These are phyloP conservation scores for Phasianus colchicus DNA, from an alignment of 2,113 vertebrate genomes.

Conservation along the genomic window DNA sequence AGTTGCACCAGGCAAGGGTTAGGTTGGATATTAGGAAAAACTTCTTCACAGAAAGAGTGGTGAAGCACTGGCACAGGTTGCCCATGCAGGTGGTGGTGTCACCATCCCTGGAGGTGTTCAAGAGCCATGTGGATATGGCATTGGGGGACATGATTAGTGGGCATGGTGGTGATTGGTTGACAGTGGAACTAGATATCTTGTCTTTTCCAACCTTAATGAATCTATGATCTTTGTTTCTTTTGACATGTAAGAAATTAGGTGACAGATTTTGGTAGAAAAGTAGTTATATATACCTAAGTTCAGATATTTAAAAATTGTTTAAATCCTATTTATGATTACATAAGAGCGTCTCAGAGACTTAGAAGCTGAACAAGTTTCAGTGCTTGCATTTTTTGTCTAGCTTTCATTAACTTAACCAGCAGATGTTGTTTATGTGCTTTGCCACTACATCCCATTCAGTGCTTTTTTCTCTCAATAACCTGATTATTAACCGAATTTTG, in stretches of 20 bases:
- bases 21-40: too few relatives aligned
- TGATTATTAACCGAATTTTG: conserved; percentile 17
- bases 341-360: not conserved
- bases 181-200: too few relatives aligned
- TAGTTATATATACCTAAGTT: not conserved
- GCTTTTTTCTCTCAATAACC: conserved; percentile 23
- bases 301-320: not conserved
- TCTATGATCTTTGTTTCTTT: not conserved
- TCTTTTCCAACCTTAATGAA: too few relatives aligned
- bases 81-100: too few relatives aligned
- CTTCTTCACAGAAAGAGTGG: too few relatives aligned
- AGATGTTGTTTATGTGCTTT: not conserved
- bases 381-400: not conserved
- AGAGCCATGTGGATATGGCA: too few relatives aligned
- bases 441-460: not conserved
- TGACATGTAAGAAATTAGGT: not conserved
- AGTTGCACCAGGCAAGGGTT: too few relatives aligned
- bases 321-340: not conserved
- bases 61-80: too few relatives aligned
- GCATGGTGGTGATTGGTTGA: too few relatives aligned
- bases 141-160: too few relatives aligned
- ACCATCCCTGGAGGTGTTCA: too few relatives aligned
- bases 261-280: not conserved
- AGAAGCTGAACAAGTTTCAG: not conserved
- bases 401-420: not conserved